These are phyloP conservation scores for Rhogogaster chlorosoma DNA, from an alignment of 2,888 invertebrate genomes.

Conservation along the genomic window DNA sequence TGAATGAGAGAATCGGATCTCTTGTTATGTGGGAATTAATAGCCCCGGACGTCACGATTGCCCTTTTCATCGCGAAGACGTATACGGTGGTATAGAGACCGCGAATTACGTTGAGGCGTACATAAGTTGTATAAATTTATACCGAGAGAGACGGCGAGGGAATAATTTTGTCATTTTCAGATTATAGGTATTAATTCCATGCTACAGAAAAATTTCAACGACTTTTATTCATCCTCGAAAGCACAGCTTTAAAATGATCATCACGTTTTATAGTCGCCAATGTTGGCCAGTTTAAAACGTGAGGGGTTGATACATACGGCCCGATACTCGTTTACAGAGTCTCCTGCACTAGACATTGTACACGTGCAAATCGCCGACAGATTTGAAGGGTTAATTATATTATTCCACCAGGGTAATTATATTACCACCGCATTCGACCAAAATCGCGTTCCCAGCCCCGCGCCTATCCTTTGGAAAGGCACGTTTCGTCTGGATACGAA, in stretches of 20 bases:
- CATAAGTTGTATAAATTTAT: background rate
- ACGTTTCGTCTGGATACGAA: background rate
- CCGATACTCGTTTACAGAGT: background rate
- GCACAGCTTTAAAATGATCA: background rate
- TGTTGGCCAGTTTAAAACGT: background rate
- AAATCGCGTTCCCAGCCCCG: background rate
- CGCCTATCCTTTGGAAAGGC: background rate
- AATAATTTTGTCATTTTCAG: background rate
- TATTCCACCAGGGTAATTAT: background rate
- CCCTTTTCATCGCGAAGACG: background rate
- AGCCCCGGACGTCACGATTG: background rate
- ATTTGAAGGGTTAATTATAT: background rate
- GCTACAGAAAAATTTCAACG: background rate
- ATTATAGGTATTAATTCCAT: too few species aligned
- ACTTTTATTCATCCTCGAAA: background rate
- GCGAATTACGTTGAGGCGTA: background rate
- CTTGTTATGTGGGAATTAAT: background rate
- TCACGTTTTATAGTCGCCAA: background rate
- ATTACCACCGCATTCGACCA: background rate
- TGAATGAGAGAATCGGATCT: background rate
- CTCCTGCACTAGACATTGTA: background rate
- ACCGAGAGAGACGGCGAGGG: background rate
- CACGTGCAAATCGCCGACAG: constrained; percentile 26
- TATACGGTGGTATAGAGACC: background rate
- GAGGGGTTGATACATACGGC: background rate